Percentiles rank a stretch among this genome's conserved stretches.
phyloP scores from a whole-genome alignment of 2,113 vertebrate species.

The Ifrita kowaldi region DNA sequence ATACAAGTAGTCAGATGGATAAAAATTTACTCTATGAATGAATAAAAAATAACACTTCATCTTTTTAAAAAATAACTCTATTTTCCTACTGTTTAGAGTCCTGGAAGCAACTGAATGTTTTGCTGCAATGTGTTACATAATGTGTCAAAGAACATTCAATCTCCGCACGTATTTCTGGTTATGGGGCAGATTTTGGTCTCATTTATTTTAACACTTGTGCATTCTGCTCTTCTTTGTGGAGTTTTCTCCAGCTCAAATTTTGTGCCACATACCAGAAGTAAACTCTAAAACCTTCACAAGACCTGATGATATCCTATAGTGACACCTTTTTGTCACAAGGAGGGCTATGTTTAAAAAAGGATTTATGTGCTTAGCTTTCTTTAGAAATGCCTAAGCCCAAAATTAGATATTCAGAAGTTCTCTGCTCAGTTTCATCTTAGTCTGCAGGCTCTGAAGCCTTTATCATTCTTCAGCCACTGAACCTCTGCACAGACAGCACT shows the following conservation, averaged over 20 bases:
- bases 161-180: not conserved
- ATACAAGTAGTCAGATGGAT: not conserved
- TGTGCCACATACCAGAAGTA: not conserved
- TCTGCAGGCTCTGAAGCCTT: not conserved
- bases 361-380: not conserved
- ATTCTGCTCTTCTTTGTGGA: not conserved
- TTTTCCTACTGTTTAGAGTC: not conserved
- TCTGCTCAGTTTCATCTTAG: not conserved
- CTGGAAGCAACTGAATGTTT: not conserved
- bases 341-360: not conserved
- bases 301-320: not conserved
- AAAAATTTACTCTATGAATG: not conserved
- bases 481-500: rapidly evolving
- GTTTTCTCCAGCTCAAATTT: not conserved
- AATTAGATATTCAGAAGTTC: not conserved
- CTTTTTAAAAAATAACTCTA: not conserved
- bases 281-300: not conserved
- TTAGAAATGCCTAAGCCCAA: not conserved
- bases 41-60: not conserved
- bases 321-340: not conserved
- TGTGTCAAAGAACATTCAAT: not conserved
- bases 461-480: not conserved
- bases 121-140: not conserved
- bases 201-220: not conserved
- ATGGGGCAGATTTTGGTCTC: not conserved